Conservation (phyloP, 2,113 vertebrate species). For the Elanus axillaris region DNA sequence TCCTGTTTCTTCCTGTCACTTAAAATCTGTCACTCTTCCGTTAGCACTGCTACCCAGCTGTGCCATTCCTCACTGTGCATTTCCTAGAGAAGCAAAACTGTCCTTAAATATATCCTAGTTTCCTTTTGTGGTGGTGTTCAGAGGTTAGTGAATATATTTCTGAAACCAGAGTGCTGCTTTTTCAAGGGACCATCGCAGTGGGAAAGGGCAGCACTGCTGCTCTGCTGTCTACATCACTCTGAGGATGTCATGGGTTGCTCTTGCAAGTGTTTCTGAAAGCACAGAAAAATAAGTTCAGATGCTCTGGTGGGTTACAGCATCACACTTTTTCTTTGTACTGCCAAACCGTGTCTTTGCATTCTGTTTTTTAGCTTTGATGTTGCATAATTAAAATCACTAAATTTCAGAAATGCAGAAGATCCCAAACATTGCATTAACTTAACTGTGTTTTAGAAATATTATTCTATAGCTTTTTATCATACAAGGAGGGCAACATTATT, state of each 20-base stretch:
- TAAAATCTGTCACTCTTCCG: not conserved
- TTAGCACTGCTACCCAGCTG: not conserved
- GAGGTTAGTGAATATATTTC: not conserved
- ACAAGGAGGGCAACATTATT: not conserved
- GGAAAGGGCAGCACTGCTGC: not conserved
- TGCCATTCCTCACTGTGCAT: not conserved
- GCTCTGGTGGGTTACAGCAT: not conserved
- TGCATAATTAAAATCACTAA: not conserved
- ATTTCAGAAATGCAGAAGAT: not conserved
- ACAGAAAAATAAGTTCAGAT: not conserved
- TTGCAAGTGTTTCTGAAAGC: not conserved
- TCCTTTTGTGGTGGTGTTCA: not conserved
- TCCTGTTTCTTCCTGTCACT: not conserved
- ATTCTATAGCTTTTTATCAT: not conserved
- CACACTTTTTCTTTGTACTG: not conserved
- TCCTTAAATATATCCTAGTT: not conserved
- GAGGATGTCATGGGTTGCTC: not conserved
- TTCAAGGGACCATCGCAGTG: not conserved
- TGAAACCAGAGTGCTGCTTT: not conserved
- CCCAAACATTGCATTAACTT: not conserved
- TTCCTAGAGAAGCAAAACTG: not conserved
- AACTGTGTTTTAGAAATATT: not conserved
- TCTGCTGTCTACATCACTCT: not conserved
- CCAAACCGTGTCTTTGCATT: not conserved
- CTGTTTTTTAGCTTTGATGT: not conserved